These are phyloP conservation scores for Lordiphosa mommai DNA, from an alignment of 1,140 invertebrate species.

Conservation along the genomic window DNA sequence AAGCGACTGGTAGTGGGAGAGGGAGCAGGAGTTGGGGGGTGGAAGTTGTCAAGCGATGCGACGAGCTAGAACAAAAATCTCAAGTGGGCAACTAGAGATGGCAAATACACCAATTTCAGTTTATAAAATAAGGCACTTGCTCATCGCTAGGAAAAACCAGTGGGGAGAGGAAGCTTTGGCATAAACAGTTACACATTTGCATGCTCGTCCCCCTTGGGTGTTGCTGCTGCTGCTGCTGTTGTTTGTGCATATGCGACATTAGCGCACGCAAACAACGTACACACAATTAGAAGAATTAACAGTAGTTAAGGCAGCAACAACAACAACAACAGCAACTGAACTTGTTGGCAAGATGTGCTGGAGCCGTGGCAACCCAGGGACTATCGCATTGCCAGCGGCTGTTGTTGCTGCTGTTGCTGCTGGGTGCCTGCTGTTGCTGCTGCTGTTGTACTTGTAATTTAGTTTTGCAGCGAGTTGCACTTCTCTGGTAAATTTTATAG, in stretches of 20 bases:
- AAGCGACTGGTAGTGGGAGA: constrained; percentile 16
- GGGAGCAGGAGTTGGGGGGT: background rate
- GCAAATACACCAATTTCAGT: background rate
- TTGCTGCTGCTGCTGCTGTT: constrained; percentile 26
- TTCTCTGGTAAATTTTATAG: constrained; percentile 1
- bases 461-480: constrained; percentile 47
- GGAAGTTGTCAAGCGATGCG: constrained; percentile 45
- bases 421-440: constrained; percentile 24
- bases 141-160: constrained; percentile 9
- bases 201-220: constrained; percentile 24
- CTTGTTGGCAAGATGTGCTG: constrained; percentile 44
- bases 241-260: constrained; percentile 69
- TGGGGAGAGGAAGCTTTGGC: constrained; percentile 25
- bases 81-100: constrained; percentile 25
- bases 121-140: background rate
- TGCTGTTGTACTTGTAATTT: constrained; percentile 56
- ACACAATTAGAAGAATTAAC: constrained; percentile 77
- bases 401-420: constrained; percentile 26
- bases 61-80: constrained; percentile 41
- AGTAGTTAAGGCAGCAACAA: constrained; percentile 66
- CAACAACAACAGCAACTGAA: constrained; percentile 24
- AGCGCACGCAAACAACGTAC: constrained; percentile 75
- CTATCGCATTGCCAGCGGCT: constrained; percentile 16
- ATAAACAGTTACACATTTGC: constrained; percentile 69
- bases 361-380: background rate